A percentile compares a stretch with the other conserved stretches of the same genome.
Evolutionary conservation across 1,140 invertebrate genomes (phyloP).

Genomic region (Camponotus vicinus): DNA sequence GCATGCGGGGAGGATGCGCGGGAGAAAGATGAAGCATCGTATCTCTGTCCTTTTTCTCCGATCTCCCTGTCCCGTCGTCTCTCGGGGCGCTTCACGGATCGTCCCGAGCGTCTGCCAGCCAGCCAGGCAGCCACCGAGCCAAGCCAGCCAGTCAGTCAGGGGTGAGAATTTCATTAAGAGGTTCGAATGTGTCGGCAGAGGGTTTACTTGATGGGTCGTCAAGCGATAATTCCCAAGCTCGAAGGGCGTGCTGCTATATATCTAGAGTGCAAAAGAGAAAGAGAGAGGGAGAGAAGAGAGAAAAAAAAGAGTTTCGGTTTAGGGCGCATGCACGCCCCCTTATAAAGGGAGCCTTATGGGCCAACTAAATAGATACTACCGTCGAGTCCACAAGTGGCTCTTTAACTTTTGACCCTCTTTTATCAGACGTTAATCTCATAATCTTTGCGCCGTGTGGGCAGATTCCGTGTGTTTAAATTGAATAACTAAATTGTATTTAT

Average conservation of each 20-base stretch:
- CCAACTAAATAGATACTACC: constrained; percentile 86
- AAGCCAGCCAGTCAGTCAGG: constrained; percentile 85
- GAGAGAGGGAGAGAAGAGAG: constrained; percentile 53
- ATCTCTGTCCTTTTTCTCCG: constrained; percentile 71
- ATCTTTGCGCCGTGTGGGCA: constrained; percentile 75
- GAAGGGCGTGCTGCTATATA: constrained; percentile 75
- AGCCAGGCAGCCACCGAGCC: constrained; percentile 82
- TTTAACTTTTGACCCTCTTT: constrained; percentile 86
- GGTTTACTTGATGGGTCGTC: constrained; percentile 87
- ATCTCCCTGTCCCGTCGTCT: constrained; percentile 46
- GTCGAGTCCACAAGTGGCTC: constrained; percentile 86
- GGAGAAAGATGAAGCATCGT: constrained; percentile 50
- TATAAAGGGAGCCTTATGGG: constrained; percentile 86
- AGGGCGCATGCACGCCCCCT: constrained; percentile 80
- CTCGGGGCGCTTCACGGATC: constrained; percentile 77
- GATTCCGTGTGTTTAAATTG: constrained; percentile 45
- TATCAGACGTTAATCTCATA: constrained; percentile 85
- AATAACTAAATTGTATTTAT: constrained; percentile 56
- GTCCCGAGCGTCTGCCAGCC: constrained; percentile 82
- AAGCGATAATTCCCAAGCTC: constrained; percentile 86
- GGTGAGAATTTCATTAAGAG: constrained; percentile 88
- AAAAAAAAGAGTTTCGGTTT: constrained; percentile 79
- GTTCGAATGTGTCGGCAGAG: constrained; percentile 86
- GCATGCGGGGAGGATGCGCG: constrained; percentile 54
- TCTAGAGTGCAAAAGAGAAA: constrained; percentile 67